phyloP scores from a whole-genome alignment of 2,888 invertebrate genomes.

The Cryptus armator region DNA sequence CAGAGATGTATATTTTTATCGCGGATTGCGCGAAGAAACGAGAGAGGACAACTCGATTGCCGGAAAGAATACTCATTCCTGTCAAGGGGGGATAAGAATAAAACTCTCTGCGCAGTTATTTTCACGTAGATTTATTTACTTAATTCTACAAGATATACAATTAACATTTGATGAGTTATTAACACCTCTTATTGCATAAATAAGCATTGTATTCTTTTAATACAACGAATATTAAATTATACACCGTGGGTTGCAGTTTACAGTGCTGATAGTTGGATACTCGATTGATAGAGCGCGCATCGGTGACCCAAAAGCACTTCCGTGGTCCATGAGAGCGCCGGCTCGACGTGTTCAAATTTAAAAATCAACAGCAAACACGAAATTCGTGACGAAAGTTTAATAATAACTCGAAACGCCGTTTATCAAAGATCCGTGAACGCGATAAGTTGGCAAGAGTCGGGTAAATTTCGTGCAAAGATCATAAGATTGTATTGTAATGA shows the following conservation, averaged over 20 bases:
- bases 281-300: conserved; percentile 8
- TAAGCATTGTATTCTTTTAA: neutral
- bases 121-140: neutral
- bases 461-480: neutral
- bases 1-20: conserved; percentile 16
- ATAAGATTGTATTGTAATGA: neutral
- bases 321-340: conserved; percentile 35
- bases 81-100: conserved; percentile 11
- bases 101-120: neutral
- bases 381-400: neutral
- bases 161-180: neutral
- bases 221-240: neutral
- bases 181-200: neutral
- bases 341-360: conserved; percentile 11
- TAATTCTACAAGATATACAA: neutral
- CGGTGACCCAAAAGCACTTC: conserved; percentile 5
- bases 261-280: neutral
- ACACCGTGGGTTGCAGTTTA: neutral
- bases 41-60: conserved; percentile 10
- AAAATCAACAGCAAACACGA: neutral
- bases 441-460: neutral
- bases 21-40: neutral
- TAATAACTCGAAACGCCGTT: neutral
- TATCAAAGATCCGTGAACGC: neutral
- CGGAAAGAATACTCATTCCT: neutral